phyloP scores from a whole-genome alignment of 2,797 vertebrate species.

The Bryconaethiops microstoma region DNA sequence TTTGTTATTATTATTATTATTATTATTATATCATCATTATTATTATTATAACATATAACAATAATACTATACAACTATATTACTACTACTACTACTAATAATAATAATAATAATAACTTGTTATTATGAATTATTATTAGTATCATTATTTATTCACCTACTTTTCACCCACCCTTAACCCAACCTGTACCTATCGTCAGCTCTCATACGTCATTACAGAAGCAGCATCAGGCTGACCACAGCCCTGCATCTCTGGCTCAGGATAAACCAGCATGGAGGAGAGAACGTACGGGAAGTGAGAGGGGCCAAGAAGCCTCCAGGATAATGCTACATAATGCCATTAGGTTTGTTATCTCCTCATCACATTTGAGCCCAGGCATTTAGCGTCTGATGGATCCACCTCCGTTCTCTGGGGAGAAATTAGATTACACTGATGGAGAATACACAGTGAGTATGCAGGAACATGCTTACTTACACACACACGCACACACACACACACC shows the following conservation, averaged over 20 bases:
- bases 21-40: too few relatives aligned
- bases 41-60: too few relatives aligned
- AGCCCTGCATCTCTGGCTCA: not conserved
- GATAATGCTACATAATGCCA: slow-evolving; percentile 32
- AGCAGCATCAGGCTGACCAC: not conserved
- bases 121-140: too few relatives aligned
- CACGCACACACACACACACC: slow-evolving; percentile 12
- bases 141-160: not conserved
- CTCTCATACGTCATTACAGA: not conserved
- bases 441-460: slow-evolving; percentile 28
- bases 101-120: too few relatives aligned
- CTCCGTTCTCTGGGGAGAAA: slow-evolving; percentile 14
- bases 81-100: too few relatives aligned
- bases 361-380: slow-evolving; percentile 39
- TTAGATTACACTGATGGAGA: slow-evolving; percentile 48
- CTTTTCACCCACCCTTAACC: not conserved
- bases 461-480: slow-evolving; percentile 29
- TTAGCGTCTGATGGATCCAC: slow-evolving; percentile 29
- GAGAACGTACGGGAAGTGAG: slow-evolving; percentile 5
- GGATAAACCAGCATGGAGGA: not conserved
- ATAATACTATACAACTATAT: too few relatives aligned
- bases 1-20: too few relatives aligned
- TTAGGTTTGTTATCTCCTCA: slow-evolving; percentile 43
- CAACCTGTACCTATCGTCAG: not conserved
- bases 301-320: slow-evolving; percentile 17